Evolutionary conservation across 2,113 vertebrate genomes (phyloP), one percentile per base, ranked within the genome.

Genomic region (Siphamia tubifer): DNA sequence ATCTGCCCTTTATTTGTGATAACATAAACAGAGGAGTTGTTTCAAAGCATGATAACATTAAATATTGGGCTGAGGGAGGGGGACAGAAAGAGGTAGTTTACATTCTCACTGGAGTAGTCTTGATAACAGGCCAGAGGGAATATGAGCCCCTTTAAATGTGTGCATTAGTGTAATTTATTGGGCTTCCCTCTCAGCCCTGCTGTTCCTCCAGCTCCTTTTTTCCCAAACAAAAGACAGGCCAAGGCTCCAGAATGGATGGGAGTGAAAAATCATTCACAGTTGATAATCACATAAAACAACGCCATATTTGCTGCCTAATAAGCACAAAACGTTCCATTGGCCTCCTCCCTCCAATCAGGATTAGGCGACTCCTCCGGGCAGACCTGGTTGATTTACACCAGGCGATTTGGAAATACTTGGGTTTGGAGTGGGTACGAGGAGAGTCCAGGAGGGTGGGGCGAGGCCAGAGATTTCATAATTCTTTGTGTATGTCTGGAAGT

Each of bases 241-340:
- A 82, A 81, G 82, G 82, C 78, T 88, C 75, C 68, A 69, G 70
- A 74, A 92, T 78, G 87, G 81, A 89, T 58, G 78, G 84, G 87
- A 92, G 91, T 85, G 89, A 89, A 89, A 90, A 90, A 94, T 94
- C 88, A 92, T 89, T 87, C 88, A 81, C 70, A 82, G 82, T 90
- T 92, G 93, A 94, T 96, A 94, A 96, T 95, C 84, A 87, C 94
- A 94, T 94, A 95, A 96, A 96, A 96, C 91, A 90, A 90, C 86
- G 89, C 86, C 92, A 90, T 94, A 96, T 96, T 96, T 96, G 95
- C 94, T 91, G 94, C 94, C 94, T 96, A 95, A 96, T 96, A 96
- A 97, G 94, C 93, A 93, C 92, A 92, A 93, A 94, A 94, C 88
- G 92, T 96, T 97, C 95, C 93, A 92, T 89, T 91, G 91, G 91